Evolutionary conservation across 2,113 vertebrate species (phyloP), one percentile per base, ranked within the genome.

Genomic region (Trachemys scripta): DNA sequence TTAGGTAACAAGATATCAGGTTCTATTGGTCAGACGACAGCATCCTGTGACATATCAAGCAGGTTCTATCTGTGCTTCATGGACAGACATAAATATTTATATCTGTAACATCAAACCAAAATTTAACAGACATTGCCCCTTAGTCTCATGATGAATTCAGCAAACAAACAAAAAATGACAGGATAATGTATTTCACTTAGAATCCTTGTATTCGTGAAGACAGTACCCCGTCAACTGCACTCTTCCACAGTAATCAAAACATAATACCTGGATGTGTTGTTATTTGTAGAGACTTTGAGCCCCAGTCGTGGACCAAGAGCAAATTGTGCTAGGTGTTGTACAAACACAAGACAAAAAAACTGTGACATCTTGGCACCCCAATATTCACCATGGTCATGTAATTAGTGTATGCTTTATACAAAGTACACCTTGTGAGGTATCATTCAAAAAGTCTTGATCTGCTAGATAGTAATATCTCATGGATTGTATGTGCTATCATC

Each of bases 41-140:
- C 24, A 10, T 91, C 42, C n/a, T 31, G 2, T 47, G 85, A 84
- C 62, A 84, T 62, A 89, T 91, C 54, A n/a, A 83, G 72, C 13
- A 87, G 8, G 57, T 90, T 83, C 87, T 27, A 16, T 80, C 72
- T 82, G 8, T 90, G 45, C 47, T 91, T 38, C 31, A 57, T 75
- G 42, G 76, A 79, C 9, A 8, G 53, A 59, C 38, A 38, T 82
- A 86, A 93, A 87, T 95, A 95, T 82, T 95, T 57, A 57, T 92
- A 92, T 35, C 20, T 87, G 47, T 90, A 88, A 54, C 14, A 42
- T 65, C 22, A 88, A 80, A 8, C 72, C 53, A 51, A 84, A 90
- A 82, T 75, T 82, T 51, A 92, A 69, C n/a, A 90, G 75, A n/a
- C 47, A 16, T 90, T 92, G 82, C 49, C 87, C 8, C 31, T 82